A percentile compares a stretch with the other conserved stretches of the same genome.
phyloP scores from a whole-genome alignment of 2,113 vertebrate species.

The Poeciliopsis prolifica region DNA sequence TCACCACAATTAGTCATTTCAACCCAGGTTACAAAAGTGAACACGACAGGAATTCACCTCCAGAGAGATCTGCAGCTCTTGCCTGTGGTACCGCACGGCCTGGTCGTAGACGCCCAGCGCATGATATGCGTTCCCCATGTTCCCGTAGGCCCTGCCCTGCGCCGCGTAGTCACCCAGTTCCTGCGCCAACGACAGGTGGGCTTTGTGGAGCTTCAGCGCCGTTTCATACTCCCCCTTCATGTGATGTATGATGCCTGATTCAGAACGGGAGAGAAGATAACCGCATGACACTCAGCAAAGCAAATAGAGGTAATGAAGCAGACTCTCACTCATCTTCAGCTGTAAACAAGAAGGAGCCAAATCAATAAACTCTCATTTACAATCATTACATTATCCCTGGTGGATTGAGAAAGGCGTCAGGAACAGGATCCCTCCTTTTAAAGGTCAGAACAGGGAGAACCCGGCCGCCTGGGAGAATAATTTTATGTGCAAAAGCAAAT shows the following conservation, averaged over 20 bases:
- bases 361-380: background rate
- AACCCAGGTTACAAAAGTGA: background rate
- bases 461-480: no score
- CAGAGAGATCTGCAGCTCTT: conserved; percentile 96
- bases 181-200: conserved; percentile 89
- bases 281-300: background rate
- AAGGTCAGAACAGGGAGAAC: no score
- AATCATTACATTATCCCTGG: background rate
- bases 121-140: conserved; percentile 96
- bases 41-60: conserved; percentile 71
- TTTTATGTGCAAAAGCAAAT: no score
- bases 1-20: no score
- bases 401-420: background rate
- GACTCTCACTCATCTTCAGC: no score
- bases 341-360: background rate
- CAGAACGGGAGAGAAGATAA: background rate
- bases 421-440: background rate
- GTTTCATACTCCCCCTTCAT: conserved; percentile 93
- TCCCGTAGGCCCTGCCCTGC: conserved; percentile 92
- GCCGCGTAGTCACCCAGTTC: conserved; percentile 92
- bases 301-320: background rate
- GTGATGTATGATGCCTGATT: conserved; percentile 94
- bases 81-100: conserved; percentile 92
- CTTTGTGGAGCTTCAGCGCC: conserved; percentile 91
- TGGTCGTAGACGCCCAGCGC: conserved; percentile 90